These are phyloP conservation scores for Leptinotarsa undecemlineata DNA, from an alignment of 1,140 invertebrate species.

Conservation along the genomic window DNA sequence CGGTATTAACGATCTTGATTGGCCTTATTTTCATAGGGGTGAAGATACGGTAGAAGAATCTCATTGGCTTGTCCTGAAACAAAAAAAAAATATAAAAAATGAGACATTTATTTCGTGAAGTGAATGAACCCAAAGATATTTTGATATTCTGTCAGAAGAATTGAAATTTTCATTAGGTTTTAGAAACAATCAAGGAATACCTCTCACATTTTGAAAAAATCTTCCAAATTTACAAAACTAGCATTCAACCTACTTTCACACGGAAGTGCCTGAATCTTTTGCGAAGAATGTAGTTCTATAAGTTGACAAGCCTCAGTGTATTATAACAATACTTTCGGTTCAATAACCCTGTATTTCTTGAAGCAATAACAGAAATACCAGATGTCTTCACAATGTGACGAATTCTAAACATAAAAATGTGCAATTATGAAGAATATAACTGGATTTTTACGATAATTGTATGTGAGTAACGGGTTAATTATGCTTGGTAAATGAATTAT, in stretches of 20 bases:
- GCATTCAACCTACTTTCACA: background rate
- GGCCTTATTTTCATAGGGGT: conserved; percentile 51
- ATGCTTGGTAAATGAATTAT: background rate
- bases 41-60: conserved; percentile 65
- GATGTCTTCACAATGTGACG: background rate
- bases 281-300: background rate
- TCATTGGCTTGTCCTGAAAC: conserved; percentile 64
- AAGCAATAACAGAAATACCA: background rate
- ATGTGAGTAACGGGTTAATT: background rate
- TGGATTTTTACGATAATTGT: conserved; percentile 1
- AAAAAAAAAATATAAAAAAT: conserved; percentile 28
- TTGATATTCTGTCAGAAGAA: background rate
- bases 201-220: no score
- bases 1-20: conserved; percentile 51
- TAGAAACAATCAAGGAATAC: no score
- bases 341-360: background rate
- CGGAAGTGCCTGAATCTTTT: background rate
- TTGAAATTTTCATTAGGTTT: no score
- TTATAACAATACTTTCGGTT: background rate
- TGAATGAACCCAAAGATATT: background rate
- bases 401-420: conserved; percentile 4
- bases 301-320: background rate
- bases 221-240: no score
- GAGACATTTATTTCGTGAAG: background rate
- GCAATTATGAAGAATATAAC: conserved; percentile 3